phyloP scores from a whole-genome alignment of 2,888 invertebrate species.

The Apamea anceps region DNA sequence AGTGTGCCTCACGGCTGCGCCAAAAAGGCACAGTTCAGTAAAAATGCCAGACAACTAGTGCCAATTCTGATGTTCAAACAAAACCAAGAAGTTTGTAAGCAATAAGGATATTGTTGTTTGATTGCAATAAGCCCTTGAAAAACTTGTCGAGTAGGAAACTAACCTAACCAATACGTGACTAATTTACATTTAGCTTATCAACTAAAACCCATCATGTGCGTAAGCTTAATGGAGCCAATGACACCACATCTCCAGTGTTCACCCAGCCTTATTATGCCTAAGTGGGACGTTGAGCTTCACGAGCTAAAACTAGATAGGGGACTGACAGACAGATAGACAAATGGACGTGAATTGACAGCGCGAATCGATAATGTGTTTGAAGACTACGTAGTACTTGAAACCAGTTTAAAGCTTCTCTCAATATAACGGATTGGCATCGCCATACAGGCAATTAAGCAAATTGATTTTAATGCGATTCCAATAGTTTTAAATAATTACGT shows the following conservation, averaged over 20 bases:
- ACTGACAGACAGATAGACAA: conserved; percentile 76
- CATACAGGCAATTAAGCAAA: conserved; percentile 65
- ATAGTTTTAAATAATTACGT: conserved; percentile 53
- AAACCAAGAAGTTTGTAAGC: background rate
- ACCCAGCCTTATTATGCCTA: conserved; percentile 57
- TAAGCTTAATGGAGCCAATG: conserved; percentile 59
- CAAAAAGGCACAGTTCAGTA: background rate
- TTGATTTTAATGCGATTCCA: conserved; percentile 63
- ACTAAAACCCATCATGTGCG: conserved; percentile 39
- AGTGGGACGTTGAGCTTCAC: conserved; percentile 71
- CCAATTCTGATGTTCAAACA: background rate
- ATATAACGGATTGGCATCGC: conserved; percentile 57
- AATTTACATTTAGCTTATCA: conserved; percentile 40
- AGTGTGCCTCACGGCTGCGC: background rate
- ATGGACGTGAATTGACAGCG: conserved; percentile 74
- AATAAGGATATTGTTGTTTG: background rate
- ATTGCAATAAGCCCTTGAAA: background rate
- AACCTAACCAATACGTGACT: conserved; percentile 3
- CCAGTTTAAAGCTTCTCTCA: conserved; percentile 56
- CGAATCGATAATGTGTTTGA: conserved; percentile 62
- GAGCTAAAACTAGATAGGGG: conserved; percentile 70
- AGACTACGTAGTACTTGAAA: conserved; percentile 48
- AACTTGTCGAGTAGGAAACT: background rate
- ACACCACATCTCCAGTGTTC: conserved; percentile 48
- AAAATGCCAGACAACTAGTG: too few relatives aligned